phyloP scores from a whole-genome alignment of 2,113 vertebrate genomes.

The Aegithalos caudatus region DNA sequence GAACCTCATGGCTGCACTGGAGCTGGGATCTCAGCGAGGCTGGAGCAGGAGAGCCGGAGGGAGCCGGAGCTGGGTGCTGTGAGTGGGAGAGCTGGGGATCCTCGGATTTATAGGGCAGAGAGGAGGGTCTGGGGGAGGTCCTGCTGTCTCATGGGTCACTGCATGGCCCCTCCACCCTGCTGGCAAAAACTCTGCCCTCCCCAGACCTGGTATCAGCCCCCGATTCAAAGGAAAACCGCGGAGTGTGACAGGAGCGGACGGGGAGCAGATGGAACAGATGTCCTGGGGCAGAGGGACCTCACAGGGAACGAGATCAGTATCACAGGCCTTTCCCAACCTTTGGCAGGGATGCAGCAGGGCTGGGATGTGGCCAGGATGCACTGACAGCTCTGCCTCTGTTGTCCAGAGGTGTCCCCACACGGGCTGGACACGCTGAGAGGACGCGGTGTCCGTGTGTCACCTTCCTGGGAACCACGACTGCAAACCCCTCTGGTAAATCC shows the following conservation, averaged over 20 bases:
- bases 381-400: fast-evolving
- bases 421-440: not conserved
- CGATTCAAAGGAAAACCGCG: not conserved
- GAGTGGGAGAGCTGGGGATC: not conserved
- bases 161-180: not conserved
- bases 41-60: not conserved
- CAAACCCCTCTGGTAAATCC: not conserved
- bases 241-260: not conserved
- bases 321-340: not conserved
- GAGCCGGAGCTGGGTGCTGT: not conserved
- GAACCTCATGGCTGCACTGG: conserved; percentile 23
- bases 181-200: not conserved
- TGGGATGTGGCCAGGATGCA: not conserved
- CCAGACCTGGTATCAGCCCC: not conserved
- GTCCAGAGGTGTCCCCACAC: not conserved
- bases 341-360: not conserved
- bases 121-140: not conserved
- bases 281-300: conserved; percentile 31
- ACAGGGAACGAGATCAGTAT: not conserved
- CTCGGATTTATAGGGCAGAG: conserved; percentile 14
- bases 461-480: not conserved
- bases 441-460: fast-evolving
- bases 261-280: not conserved
- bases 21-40: not conserved
- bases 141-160: not conserved